Evolutionary conservation across 2,797 vertebrate genomes (phyloP).

Genomic region (Cyprinodon diabolis): DNA sequence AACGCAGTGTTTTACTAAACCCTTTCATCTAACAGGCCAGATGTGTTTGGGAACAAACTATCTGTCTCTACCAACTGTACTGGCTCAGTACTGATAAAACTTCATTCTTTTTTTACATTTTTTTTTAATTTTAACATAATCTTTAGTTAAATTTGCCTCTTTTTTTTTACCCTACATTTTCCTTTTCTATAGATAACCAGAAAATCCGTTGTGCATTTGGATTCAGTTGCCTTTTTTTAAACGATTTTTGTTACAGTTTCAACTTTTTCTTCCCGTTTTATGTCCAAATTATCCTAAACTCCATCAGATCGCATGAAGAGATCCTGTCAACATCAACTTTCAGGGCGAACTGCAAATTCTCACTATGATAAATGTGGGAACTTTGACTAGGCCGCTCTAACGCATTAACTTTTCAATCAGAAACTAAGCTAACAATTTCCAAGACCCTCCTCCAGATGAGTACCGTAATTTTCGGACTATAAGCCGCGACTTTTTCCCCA

Average conservation of each 20-base stretch:
- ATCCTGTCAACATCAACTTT: background rate
- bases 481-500: too few species aligned
- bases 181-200: background rate
- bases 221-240: background rate
- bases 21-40: constrained; percentile 47
- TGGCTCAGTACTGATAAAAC: background rate
- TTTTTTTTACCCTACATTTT: too few species aligned
- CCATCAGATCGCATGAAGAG: background rate
- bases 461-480: too few species aligned
- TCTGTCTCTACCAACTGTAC: constrained; percentile 3
- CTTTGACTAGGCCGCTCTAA: too few species aligned
- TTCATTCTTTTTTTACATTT: background rate
- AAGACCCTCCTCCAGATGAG: too few species aligned
- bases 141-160: too few species aligned
- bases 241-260: background rate
- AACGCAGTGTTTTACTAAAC: constrained; percentile 30
- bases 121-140: too few species aligned
- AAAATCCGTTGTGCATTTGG: background rate
- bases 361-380: background rate
- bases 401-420: too few species aligned
- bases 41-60: constrained; percentile 42
- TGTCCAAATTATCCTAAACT: background rate
- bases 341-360: background rate
- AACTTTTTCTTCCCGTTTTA: background rate
- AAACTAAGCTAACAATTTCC: too few species aligned